Base-by-base conservation (phyloP, 2,888 invertebrate genomes). In the Epicampocera succincta region DNA sequence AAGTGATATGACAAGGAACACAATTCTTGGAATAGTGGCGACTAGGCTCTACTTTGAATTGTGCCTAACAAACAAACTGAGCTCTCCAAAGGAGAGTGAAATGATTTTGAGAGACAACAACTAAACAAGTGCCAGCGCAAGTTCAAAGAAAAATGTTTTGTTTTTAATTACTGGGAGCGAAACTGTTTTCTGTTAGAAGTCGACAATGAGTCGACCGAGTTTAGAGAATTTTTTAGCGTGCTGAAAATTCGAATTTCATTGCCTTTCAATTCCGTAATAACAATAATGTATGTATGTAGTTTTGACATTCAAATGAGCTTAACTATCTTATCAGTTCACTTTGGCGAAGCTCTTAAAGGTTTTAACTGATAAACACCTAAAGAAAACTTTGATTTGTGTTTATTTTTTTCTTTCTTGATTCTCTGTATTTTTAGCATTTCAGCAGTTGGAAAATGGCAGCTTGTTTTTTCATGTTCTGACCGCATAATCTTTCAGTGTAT, bases 251-350 rank as follows among this genome's bases (percentile, higher is more conserved):
- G 63, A 52, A 33, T 33, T 61, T 40, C 2, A 40, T 12, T 69
- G 15, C 25, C 56, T 46, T 25, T 3, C 5, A 6, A 2, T 42
- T 52, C 25, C 1, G 3, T 33, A 33, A 33, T 4, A 33, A 33
- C 1, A 33, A 1, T 40, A 8, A 42, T 40, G 1, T 50, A 2
- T 13, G 2, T 21, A 33, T 19, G 42, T 54, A 19, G n/a, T 58
- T 76, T 21, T 46, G 61, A 76, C 78, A 73, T 78, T 78, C 60
- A 73, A 73, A 78, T 65, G 58, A 71, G 56, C 65, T 78, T 58
- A 71, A 74, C 69, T 71, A 81, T 81, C 81, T 82, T 82, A 82
- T 82, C 82, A 74, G 71, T 44, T 44, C 33, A 17, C 15, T 29
- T 25, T 56, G 21, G 25, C 17, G 17, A 44, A 74, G 40, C 52